A percentile compares a stretch with the other conserved stretches of the same genome.
Evolutionary conservation across 1,140 invertebrate genomes (phyloP).

Genomic region (Ips typographus): DNA sequence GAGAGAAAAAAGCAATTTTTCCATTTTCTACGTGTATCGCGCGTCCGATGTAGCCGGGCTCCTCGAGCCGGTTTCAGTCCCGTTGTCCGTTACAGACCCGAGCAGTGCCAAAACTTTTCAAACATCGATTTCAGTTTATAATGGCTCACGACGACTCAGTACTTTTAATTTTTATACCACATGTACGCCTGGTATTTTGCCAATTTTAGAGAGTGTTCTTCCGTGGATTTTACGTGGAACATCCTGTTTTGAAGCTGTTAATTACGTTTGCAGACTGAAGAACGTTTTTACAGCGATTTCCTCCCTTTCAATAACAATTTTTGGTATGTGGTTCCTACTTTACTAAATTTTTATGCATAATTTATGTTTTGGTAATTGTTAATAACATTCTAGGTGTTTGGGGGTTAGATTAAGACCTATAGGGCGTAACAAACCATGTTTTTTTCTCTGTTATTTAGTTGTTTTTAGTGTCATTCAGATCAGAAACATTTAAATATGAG

Average conservation of each 20-base stretch:
- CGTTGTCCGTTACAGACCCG: slow-evolving; percentile 3
- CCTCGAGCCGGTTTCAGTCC: not conserved
- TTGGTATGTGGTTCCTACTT: not conserved
- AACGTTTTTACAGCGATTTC: slow-evolving; percentile 22
- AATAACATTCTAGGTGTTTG: not conserved
- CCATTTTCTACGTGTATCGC: slow-evolving; percentile 33
- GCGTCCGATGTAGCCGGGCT: slow-evolving; percentile 13
- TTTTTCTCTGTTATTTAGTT: no score
- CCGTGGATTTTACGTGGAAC: slow-evolving; percentile 19
- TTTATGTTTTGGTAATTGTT: not conserved
- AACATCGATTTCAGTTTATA: slow-evolving; percentile 47
- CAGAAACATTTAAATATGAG: no score
- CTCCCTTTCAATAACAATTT: slow-evolving; percentile 16
- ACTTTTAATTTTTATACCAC: slow-evolving; percentile 38
- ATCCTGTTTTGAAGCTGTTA: slow-evolving; percentile 26
- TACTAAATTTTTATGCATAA: slow-evolving; percentile 7
- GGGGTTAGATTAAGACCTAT: not conserved
- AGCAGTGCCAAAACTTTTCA: slow-evolving; percentile 41
- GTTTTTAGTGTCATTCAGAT: no score
- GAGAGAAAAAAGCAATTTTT: not conserved
- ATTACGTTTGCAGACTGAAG: not conserved
- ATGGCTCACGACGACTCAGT: slow-evolving; percentile 41
- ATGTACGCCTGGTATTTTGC: slow-evolving; percentile 30
- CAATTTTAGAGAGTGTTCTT: slow-evolving; percentile 23
- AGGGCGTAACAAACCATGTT: no score